A percentile compares a stretch with the other conserved stretches of the same genome.
Conservation (phyloP, 2,888 invertebrate species). For the Sipha maydis region DNA sequence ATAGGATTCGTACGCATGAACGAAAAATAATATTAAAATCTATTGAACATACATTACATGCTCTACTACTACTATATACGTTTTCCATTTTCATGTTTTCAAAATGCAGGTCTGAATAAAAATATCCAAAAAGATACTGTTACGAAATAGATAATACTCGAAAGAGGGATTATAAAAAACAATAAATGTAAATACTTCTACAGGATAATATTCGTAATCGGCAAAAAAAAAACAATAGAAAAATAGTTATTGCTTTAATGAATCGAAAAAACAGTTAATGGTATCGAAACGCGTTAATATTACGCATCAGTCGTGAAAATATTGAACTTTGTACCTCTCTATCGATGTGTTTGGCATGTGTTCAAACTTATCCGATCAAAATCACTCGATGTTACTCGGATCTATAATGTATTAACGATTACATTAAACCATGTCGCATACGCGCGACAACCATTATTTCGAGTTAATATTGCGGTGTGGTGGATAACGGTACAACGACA, state of each 20-base stretch:
- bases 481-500: too few species aligned
- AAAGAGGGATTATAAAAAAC: not conserved
- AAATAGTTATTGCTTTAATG: too few species aligned
- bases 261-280: not conserved
- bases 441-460: too few species aligned
- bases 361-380: too few species aligned
- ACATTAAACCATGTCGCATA: too few species aligned
- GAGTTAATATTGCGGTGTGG: too few species aligned
- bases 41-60: not conserved
- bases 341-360: too few species aligned
- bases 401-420: too few species aligned
- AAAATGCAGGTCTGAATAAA: not conserved
- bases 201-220: not conserved
- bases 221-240: not conserved
- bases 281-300: not conserved
- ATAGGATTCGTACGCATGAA: conserved; percentile 24
- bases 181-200: not conserved
- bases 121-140: not conserved
- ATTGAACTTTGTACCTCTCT: too few species aligned
- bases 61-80: not conserved
- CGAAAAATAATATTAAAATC: conserved; percentile 27
- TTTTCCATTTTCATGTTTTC: not conserved
- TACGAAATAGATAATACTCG: not conserved
- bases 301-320: too few species aligned
- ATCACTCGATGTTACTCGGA: too few species aligned